phyloP scores from a whole-genome alignment of 2,888 invertebrate species.

The Loripinus fragilis region DNA sequence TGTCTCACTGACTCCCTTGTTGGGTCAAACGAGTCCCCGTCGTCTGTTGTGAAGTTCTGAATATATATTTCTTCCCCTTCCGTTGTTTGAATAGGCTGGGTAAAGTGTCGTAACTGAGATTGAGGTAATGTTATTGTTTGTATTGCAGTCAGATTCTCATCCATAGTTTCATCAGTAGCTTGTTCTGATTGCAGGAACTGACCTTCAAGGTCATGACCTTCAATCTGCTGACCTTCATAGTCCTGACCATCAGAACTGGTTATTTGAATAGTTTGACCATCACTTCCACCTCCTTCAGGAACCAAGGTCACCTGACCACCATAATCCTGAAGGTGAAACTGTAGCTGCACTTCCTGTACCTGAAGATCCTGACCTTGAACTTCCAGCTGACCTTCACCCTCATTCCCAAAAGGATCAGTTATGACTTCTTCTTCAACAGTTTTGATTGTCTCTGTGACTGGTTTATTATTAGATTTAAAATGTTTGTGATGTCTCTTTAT shows the following conservation, averaged over 20 bases:
- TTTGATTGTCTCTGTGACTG: neutral
- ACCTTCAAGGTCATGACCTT: slow-evolving; percentile 9
- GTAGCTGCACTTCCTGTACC: slow-evolving; percentile 8
- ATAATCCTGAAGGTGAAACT: slow-evolving; percentile 4
- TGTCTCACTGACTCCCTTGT: slow-evolving; percentile 2
- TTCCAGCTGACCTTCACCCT: slow-evolving; percentile 2
- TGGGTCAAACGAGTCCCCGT: neutral
- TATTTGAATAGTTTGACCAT: neutral
- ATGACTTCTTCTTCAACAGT: neutral
- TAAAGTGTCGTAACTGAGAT: slow-evolving; percentile 46
- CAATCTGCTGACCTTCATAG: neutral
- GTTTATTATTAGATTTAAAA: neutral
- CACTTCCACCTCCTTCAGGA: neutral
- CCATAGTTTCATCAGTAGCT: slow-evolving; percentile 29
- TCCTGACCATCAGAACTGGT: slow-evolving; percentile 2
- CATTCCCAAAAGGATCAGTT: neutral
- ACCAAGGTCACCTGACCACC: neutral
- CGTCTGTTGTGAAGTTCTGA: slow-evolving; percentile 18
- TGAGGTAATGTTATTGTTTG: slow-evolving; percentile 54
- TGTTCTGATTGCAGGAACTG: neutral
- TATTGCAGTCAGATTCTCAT: slow-evolving; percentile 57
- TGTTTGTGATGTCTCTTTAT: slow-evolving; percentile 78
- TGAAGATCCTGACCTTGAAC: slow-evolving; percentile 34
- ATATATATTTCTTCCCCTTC: slow-evolving; percentile 49
- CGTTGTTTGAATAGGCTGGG: slow-evolving; percentile 34